These are phyloP conservation scores for Apogon talboti DNA, from an alignment of 2,797 vertebrate genomes.

Conservation along the genomic window DNA sequence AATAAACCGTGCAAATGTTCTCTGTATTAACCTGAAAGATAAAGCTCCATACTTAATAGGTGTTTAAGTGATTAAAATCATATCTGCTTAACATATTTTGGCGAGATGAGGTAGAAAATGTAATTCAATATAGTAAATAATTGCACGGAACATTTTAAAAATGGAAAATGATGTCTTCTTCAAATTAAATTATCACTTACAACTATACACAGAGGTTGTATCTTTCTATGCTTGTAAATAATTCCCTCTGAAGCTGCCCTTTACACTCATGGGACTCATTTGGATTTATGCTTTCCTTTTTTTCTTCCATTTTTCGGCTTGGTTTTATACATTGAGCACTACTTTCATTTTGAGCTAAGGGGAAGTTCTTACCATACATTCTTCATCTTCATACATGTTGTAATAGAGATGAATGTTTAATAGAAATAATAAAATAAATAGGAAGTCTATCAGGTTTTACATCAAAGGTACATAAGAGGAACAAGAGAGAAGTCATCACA, in stretches of 20 bases:
- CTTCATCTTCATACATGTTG: not conserved
- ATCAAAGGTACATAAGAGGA: too few species aligned
- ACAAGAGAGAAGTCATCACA: too few species aligned
- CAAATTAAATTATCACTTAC: not conserved
- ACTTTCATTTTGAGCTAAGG: not conserved
- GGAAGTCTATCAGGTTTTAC: too few species aligned
- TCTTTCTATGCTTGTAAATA: slow-evolving; percentile 4
- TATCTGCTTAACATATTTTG: not conserved
- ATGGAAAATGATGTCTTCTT: not conserved
- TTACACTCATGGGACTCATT: not conserved
- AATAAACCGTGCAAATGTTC: not conserved
- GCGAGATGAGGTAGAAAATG: not conserved
- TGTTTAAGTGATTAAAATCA: not conserved
- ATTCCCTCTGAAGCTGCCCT: not conserved
- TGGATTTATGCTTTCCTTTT: not conserved
- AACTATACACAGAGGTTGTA: not conserved
- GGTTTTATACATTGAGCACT: not conserved
- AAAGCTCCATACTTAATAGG: not conserved
- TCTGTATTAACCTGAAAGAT: not conserved
- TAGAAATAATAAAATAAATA: too few species aligned
- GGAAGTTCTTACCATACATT: not conserved
- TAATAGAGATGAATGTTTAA: not conserved
- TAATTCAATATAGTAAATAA: slow-evolving; percentile 1
- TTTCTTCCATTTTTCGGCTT: not conserved
- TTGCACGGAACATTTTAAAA: not conserved